Evolutionary conservation across 37 sponge, comb jelly and placozoan genomes (phyloP).

Genomic region (Aphrocallistes beatrix): DNA sequence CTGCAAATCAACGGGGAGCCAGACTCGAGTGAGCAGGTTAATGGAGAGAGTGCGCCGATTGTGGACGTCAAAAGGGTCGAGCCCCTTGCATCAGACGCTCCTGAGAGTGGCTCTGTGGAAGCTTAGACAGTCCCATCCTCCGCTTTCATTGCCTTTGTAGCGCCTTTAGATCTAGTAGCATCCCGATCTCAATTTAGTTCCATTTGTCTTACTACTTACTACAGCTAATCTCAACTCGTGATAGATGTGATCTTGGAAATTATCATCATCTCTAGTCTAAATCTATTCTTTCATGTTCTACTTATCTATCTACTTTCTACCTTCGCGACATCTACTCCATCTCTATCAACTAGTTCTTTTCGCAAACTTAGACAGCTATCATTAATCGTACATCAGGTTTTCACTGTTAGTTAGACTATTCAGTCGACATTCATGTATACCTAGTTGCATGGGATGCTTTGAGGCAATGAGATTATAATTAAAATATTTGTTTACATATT

Average conservation of each 20-base stretch:
- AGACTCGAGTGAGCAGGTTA: neutral
- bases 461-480: neutral
- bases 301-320: neutral
- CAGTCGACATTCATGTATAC: neutral
- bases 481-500: no score
- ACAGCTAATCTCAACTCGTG: no score
- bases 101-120: neutral
- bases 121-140: no score
- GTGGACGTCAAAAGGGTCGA: no score
- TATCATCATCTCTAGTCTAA: neutral
- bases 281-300: neutral
- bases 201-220: no score
- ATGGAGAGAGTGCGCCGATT: neutral
- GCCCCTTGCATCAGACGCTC: no score
- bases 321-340: no score
- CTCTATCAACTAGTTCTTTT: neutral
- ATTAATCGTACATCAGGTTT: neutral
- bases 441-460: slow-evolving; percentile 3
- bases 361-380: neutral
- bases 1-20: neutral
- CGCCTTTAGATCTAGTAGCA: neutral
- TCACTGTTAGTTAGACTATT: neutral
- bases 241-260: neutral
- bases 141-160: neutral
- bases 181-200: no score